Conservation (phyloP, 2,113 vertebrate species). For the Tetrax tetrax region DNA sequence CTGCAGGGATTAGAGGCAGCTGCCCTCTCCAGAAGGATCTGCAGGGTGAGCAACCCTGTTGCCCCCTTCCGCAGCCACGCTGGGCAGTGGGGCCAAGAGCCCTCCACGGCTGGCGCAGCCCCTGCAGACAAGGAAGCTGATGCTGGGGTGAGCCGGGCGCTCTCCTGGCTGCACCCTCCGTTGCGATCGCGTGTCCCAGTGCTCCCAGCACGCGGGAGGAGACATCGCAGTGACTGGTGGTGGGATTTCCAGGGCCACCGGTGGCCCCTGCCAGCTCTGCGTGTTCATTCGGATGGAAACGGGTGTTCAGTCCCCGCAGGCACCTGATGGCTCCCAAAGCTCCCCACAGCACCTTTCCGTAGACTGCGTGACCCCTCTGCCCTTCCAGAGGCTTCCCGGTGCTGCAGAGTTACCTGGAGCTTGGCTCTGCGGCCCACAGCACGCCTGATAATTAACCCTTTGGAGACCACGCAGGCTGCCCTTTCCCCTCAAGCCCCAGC, state of each 20-base stretch:
- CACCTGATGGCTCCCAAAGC: not conserved
- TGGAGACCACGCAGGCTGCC: not conserved
- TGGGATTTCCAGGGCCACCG: not conserved
- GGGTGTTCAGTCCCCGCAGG: not conserved
- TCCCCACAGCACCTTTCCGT: not conserved
- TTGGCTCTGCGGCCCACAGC: not conserved
- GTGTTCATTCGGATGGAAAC: not conserved
- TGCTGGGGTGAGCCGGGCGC: not conserved
- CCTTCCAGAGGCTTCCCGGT: not conserved
- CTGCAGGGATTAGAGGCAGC: not conserved
- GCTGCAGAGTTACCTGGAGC: not conserved
- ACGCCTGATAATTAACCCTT: not conserved
- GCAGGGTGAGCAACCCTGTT: not conserved
- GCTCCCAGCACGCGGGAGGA: not conserved
- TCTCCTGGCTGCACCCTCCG: not conserved
- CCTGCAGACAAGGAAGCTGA: not conserved
- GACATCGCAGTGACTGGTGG: fast-evolving
- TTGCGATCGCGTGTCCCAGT: fast-evolving
- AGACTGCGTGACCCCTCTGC: not conserved
- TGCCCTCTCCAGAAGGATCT: not conserved
- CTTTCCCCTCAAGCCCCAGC: not conserved
- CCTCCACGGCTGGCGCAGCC: not conserved
- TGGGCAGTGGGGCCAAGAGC: fast-evolving
- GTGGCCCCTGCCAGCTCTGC: not conserved
- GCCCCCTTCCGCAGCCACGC: not conserved